phyloP scores from a whole-genome alignment of 1,140 invertebrate genomes.

The Pogonomyrmex californicus region DNA sequence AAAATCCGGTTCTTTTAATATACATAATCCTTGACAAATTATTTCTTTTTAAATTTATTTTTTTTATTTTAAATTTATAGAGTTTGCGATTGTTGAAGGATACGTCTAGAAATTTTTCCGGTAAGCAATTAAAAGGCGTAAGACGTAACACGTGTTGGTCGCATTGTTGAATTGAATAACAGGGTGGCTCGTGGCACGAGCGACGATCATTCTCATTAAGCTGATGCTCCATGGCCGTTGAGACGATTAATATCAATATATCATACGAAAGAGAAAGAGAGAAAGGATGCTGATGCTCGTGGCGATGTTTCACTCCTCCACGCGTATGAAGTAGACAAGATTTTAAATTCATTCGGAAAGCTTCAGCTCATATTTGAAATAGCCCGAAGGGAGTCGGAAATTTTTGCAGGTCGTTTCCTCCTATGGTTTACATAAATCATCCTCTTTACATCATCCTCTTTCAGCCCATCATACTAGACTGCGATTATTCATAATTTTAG shows the following conservation, averaged over 20 bases:
- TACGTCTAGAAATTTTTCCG: conserved; percentile 11
- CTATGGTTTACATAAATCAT: conserved; percentile 20
- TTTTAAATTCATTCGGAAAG: conserved; percentile 28
- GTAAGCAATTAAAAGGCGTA: conserved; percentile 26
- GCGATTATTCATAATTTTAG: conserved; percentile 30
- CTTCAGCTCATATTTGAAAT: conserved; percentile 35
- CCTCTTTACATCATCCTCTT: conserved; percentile 27
- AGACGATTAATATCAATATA: conserved; percentile 75
- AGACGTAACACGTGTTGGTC: conserved; percentile 12
- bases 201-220: conserved; percentile 69
- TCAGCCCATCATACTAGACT: conserved; percentile 10
- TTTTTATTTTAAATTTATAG: too few species aligned
- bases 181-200: conserved; percentile 72
- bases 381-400: conserved; percentile 28
- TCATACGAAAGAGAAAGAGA: conserved; percentile 13
- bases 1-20: background rate
- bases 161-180: conserved; percentile 73
- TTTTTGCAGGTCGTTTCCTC: conserved; percentile 35
- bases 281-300: conserved; percentile 22
- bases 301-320: conserved; percentile 40
- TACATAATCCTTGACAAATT: background rate
- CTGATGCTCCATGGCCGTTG: conserved; percentile 60
- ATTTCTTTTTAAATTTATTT: background rate
- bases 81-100: background rate
- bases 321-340: background rate